These are phyloP conservation scores for Drosophila demipolita DNA, from an alignment of 2,888 invertebrate genomes.

Conservation along the genomic window DNA sequence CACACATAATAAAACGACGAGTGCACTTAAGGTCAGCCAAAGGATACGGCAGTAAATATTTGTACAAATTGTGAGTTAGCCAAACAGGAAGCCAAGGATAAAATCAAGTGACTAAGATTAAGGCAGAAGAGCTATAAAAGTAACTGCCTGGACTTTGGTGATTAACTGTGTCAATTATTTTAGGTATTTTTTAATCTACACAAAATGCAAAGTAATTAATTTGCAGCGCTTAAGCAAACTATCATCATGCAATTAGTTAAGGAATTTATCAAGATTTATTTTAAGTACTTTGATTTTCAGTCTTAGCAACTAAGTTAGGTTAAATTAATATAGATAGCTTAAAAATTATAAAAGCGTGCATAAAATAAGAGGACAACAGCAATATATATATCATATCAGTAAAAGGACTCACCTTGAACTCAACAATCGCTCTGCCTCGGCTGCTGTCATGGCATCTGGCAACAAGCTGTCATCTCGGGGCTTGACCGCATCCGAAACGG, in stretches of 20 bases:
- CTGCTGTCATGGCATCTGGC: conserved; percentile 91
- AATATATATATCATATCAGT: not conserved
- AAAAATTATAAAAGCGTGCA: not conserved
- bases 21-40: not conserved
- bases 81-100: conserved; percentile 35
- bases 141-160: not conserved
- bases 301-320: not conserved
- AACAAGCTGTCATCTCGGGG: conserved; percentile 84
- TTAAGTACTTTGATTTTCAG: not conserved
- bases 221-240: conserved; percentile 1
- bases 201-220: not conserved
- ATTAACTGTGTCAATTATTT: not conserved
- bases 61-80: conserved; percentile 41
- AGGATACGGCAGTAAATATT: conserved; percentile 46
- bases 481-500: conserved; percentile 20
- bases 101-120: conserved; percentile 12
- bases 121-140: conserved; percentile 12
- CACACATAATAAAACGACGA: conserved; percentile 18
- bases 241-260: not conserved
- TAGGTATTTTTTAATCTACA: not conserved
- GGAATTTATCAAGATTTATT: not conserved
- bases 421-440: conserved; percentile 94
- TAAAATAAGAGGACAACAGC: conserved; percentile 1
- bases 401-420: conserved; percentile 90
- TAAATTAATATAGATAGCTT: not conserved